Conservation (phyloP, 2,113 vertebrate species). For the Myiagra hebetior region DNA sequence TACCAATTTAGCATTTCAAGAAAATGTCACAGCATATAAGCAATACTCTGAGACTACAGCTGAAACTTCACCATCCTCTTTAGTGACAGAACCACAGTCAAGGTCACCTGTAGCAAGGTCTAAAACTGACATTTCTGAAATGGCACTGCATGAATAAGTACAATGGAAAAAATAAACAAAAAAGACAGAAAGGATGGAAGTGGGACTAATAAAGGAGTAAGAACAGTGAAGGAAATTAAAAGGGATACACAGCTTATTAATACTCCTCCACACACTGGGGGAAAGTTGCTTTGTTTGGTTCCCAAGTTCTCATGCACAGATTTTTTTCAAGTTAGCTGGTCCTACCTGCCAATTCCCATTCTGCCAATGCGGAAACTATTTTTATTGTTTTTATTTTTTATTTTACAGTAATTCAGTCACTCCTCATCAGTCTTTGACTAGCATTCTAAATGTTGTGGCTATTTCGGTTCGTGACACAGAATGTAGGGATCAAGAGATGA, state of each 20-base stretch:
- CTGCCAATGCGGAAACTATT: neutral
- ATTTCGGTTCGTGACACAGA: neutral
- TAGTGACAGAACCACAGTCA: neutral
- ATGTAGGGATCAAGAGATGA: neutral
- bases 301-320: neutral
- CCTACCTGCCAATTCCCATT: neutral
- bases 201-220: neutral
- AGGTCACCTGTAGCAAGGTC: neutral
- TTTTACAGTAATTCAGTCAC: neutral
- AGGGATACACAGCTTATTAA: neutral
- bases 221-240: neutral
- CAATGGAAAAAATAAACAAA: neutral
- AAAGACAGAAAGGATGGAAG: neutral
- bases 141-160: neutral
- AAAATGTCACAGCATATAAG: neutral
- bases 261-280: neutral
- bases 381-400: neutral
- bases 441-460: neutral
- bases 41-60: neutral
- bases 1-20: neutral
- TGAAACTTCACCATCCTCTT: neutral
- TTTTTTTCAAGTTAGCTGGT: neutral
- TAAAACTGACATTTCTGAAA: constrained; percentile 40
- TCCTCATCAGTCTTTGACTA: neutral
- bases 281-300: neutral